Base-by-base conservation (phyloP, 1,140 invertebrate species). In the Choristoneura fumiferana region DNA sequence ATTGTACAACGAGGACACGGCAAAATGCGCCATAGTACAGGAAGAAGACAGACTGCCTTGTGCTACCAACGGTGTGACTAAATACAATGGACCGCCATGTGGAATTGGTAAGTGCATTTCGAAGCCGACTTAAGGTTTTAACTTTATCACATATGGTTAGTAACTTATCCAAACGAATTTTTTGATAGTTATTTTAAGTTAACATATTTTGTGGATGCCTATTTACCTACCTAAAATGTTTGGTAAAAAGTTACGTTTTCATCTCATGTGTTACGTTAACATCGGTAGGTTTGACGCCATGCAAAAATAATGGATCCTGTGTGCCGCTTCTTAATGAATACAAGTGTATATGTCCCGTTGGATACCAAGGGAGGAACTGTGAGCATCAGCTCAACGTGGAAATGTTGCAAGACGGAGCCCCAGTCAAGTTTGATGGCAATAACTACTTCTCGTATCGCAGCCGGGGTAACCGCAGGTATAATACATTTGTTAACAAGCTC, bases 261-360 rank as follows among this genome's bases (percentile, higher is more conserved):
- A n/a, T n/a, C n/a, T n/a, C n/a, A n/a, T n/a, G n/a, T n/a, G n/a
- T n/a, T n/a, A n/a, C n/a, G n/a, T n/a, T n/a, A n/a, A n/a, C n/a
- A 29, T 29, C 22, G 6, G 6, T 70, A 89, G 86, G 73, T 76
- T 88, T 90, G 36, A 87, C 91, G 45, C 92, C 92, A 4, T 94
- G 93, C 76, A 89, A 91, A 65, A 93, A 95, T 76, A 92, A 92
- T 54, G 94, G 93, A 1, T 90, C 91, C 0, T 95, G 94, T 73
- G 89, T 93, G 54, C 91, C 92, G 29, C 81, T 91, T 35, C 89
- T 90, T 14, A 90, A 90, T 63, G 89, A 90, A 70, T 90, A 90
- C 67, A 90, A 90, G 69, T 90, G 89, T 70, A 67, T 87, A 37
- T 90, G 89, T 66, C 81, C 66, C 54, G 81, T 86, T 43, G 82